These are phyloP conservation scores for Peromyscus californicus DNA, from an alignment of 2,113 vertebrate species.

Conservation along the genomic window DNA sequence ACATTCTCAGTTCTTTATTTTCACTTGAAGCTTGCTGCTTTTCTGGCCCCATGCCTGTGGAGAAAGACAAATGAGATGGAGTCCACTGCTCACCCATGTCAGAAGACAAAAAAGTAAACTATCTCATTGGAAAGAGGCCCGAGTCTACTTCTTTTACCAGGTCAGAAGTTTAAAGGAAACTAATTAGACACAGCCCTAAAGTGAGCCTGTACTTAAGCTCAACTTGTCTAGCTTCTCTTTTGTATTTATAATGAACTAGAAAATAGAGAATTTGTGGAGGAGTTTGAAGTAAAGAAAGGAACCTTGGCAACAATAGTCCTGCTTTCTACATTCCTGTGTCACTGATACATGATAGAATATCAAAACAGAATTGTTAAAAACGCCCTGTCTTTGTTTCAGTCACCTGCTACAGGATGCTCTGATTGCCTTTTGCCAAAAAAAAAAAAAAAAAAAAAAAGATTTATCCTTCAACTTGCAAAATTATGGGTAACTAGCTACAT, in stretches of 20 bases:
- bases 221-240: slow-evolving; percentile 44
- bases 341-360: not conserved
- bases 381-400: not conserved
- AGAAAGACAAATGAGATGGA: slow-evolving; percentile 78
- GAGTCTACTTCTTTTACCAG: slow-evolving; percentile 55
- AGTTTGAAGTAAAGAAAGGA: slow-evolving; percentile 6
- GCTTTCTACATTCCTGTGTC: slow-evolving; percentile 6
- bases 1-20: slow-evolving; percentile 67
- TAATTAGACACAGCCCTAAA: slow-evolving; percentile 64
- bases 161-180: slow-evolving; percentile 80
- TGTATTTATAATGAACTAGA: slow-evolving; percentile 60
- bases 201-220: slow-evolving; percentile 29
- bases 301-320: not conserved
- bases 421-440: not conserved
- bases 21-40: slow-evolving; percentile 77
- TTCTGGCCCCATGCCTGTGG: slow-evolving; percentile 76
- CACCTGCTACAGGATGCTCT: not conserved
- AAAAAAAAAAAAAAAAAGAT: not conserved
- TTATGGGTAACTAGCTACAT: not conserved
- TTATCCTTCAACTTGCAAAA: not conserved
- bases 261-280: slow-evolving; percentile 46
- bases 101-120: slow-evolving; percentile 65
- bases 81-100: not conserved
- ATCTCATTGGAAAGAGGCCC: slow-evolving; percentile 59
- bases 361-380: slow-evolving; percentile 1